Percentiles rank a stretch among this genome's conserved stretches.
Evolutionary conservation across 2,797 vertebrate species (phyloP).

Genomic region (Pempheris klunzingeri): DNA sequence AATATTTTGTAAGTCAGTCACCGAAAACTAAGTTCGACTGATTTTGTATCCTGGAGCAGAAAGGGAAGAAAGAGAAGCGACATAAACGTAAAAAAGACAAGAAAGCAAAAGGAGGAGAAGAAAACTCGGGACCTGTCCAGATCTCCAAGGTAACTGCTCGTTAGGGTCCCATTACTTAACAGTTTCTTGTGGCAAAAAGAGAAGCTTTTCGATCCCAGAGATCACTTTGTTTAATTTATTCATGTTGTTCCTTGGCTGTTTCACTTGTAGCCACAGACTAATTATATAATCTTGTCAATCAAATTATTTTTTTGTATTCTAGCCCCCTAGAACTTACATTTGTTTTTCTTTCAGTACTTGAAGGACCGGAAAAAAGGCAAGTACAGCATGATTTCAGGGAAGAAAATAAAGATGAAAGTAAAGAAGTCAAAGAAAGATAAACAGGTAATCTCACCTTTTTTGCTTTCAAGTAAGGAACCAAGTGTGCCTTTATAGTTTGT

Average conservation of each 20-base stretch:
- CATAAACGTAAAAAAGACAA: slow-evolving; percentile 91
- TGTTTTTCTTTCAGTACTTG: slow-evolving; percentile 86
- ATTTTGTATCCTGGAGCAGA: slow-evolving; percentile 64
- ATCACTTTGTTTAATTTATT: not conserved
- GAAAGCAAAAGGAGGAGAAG: slow-evolving; percentile 88
- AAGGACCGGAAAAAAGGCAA: slow-evolving; percentile 93
- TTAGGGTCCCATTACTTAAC: not conserved
- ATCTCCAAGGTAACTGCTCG: slow-evolving; percentile 89
- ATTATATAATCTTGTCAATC: not conserved
- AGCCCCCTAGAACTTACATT: not conserved
- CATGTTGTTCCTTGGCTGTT: not conserved
- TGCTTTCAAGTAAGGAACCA: not conserved
- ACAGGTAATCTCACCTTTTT: slow-evolving; percentile 85
- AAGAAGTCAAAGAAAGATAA: slow-evolving; percentile 96
- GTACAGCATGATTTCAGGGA: slow-evolving; percentile 96
- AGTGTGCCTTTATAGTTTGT: not conserved
- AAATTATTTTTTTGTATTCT: not conserved
- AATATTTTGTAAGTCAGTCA: not conserved
- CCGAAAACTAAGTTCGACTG: not conserved
- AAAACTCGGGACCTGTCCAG: slow-evolving; percentile 88
- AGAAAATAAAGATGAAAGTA: slow-evolving; percentile 97
- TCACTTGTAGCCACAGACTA: not conserved
- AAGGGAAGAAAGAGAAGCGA: slow-evolving; percentile 88
- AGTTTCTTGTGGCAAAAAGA: not conserved
- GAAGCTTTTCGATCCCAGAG: not conserved